A percentile compares a stretch with the other conserved stretches of the same genome.
These are phyloP conservation scores for Montipora cactus DNA, from an alignment of 64 coral and sea anemone genomes.

Conservation along the genomic window DNA sequence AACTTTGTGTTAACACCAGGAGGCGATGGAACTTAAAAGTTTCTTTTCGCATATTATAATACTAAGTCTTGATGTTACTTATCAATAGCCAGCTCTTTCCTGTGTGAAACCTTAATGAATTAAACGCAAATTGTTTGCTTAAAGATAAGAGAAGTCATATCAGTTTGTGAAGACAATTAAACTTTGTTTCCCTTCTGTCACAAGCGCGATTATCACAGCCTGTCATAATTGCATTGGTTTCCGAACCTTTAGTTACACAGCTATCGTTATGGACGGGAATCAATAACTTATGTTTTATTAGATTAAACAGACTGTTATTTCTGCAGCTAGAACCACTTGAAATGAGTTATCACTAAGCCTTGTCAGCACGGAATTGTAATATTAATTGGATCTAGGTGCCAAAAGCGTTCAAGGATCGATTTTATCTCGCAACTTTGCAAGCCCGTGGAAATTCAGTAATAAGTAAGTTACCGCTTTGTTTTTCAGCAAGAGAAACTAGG, in stretches of 20 bases:
- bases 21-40: no score
- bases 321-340: neutral
- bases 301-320: neutral
- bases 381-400: no score
- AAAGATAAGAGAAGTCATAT: neutral
- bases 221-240: neutral
- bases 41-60: no score
- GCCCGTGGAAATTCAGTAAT: no score
- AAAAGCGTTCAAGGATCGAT: neutral
- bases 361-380: no score
- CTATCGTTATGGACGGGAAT: neutral
- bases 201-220: neutral
- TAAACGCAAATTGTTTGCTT: neutral
- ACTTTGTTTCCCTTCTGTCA: neutral
- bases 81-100: neutral
- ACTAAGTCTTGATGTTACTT: no score
- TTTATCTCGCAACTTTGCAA: no score
- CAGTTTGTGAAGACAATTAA: neutral
- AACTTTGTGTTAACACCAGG: no score
- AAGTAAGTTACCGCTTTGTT: no score
- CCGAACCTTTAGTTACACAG: neutral
- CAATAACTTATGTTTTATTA: neutral
- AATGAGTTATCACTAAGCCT: neutral
- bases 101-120: neutral
- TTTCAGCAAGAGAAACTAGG: no score